These are phyloP conservation scores for Lindbergichthys nudifrons DNA, from an alignment of 2,797 vertebrate genomes.

Conservation along the genomic window DNA sequence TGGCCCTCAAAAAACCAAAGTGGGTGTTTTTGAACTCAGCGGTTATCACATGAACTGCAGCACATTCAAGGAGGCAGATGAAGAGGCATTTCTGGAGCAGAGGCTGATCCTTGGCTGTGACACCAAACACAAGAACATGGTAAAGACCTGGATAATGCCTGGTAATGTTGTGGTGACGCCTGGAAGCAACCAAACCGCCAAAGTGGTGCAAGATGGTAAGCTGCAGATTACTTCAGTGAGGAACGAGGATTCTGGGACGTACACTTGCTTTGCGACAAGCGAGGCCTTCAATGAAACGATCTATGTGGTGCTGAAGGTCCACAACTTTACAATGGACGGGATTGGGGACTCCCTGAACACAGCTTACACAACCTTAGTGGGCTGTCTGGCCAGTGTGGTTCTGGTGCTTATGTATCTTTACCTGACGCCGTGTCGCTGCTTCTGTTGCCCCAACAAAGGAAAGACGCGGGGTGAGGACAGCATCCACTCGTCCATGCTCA, in stretches of 20 bases:
- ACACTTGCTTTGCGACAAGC: conserved; percentile 91
- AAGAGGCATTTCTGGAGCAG: conserved; percentile 91
- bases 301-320: conserved; percentile 92
- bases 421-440: conserved; percentile 95
- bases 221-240: conserved; percentile 85
- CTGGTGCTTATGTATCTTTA: conserved; percentile 98
- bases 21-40: conserved; percentile 84
- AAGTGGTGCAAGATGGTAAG: conserved; percentile 85
- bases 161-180: conserved; percentile 81
- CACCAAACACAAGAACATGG: conserved; percentile 87
- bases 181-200: conserved; percentile 84
- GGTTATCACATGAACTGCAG: conserved; percentile 91
- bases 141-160: conserved; percentile 91
- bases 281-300: conserved; percentile 93
- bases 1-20: conserved; percentile 67
- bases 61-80: conserved; percentile 87
- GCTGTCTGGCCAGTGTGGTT: conserved; percentile 95
- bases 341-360: conserved; percentile 92
- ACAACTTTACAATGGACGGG: conserved; percentile 91
- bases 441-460: conserved; percentile 89
- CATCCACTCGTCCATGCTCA: conserved; percentile 96
- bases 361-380: conserved; percentile 96
- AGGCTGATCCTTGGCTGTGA: conserved; percentile 88
- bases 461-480: conserved; percentile 90
- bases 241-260: conserved; percentile 90